These are phyloP conservation scores for Sebastes kiyomatsui DNA, from an alignment of 2,797 vertebrate species.

Conservation along the genomic window DNA sequence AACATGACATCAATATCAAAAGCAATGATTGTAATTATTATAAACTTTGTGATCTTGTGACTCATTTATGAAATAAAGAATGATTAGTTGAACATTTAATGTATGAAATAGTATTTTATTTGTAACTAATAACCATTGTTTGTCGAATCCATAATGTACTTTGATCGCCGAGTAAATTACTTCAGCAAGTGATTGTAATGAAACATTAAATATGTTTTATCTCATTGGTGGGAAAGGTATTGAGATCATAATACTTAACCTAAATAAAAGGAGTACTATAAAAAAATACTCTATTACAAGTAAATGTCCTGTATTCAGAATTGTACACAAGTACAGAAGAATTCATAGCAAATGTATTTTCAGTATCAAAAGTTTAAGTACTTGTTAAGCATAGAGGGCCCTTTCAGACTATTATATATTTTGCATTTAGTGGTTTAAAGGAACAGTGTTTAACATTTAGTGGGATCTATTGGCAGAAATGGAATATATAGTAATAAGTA, in stretches of 20 bases:
- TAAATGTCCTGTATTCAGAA: not conserved
- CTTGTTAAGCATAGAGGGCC: not conserved
- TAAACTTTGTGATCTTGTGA: not conserved
- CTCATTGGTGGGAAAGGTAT: not conserved
- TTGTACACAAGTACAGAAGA: not conserved
- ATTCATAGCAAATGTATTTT: not conserved
- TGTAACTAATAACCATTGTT: not conserved
- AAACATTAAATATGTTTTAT: not conserved
- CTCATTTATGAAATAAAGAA: not conserved
- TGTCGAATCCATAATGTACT: not conserved
- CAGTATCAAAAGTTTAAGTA: not conserved
- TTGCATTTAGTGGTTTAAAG: not conserved
- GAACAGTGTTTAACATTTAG: too few relatives aligned
- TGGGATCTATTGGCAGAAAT: too few relatives aligned
- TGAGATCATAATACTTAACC: rapidly evolving
- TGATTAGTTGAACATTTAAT: not conserved
- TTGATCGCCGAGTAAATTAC: not conserved
- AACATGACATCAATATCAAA: not conserved
- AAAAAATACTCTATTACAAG: not conserved
- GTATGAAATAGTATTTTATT: not conserved
- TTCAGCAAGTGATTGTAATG: not conserved
- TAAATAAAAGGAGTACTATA: not conserved
- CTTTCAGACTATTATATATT: not conserved
- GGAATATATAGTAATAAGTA: too few relatives aligned
- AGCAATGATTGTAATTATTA: not conserved